A percentile compares a stretch with the other conserved stretches of the same genome.
These are phyloP conservation scores for Chauna torquata DNA, from an alignment of 2,113 vertebrate species.

Conservation along the genomic window DNA sequence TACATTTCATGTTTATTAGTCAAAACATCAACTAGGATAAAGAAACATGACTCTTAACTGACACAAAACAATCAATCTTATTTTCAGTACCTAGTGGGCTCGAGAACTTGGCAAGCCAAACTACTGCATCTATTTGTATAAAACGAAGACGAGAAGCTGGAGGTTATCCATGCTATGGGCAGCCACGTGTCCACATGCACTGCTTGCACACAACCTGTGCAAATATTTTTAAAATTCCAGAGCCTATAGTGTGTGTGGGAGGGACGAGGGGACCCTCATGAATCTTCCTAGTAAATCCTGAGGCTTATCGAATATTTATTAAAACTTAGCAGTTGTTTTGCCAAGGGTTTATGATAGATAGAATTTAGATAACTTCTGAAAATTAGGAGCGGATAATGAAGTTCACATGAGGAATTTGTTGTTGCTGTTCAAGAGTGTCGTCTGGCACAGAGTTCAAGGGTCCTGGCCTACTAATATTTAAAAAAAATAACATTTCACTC, in stretches of 20 bases:
- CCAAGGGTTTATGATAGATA: neutral
- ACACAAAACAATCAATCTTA: neutral
- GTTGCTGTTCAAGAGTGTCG: neutral
- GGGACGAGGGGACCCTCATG: neutral
- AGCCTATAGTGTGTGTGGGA: neutral
- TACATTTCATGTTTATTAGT: neutral
- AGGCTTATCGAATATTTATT: neutral
- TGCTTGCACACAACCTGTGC: constrained; percentile 17
- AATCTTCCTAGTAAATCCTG: constrained; percentile 46
- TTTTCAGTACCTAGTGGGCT: neutral
- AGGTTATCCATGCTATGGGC: neutral
- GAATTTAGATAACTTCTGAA: neutral
- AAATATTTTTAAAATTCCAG: constrained; percentile 50
- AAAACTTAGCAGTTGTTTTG: constrained; percentile 4
- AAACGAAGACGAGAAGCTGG: neutral
- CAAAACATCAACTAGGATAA: neutral
- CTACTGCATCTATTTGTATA: neutral
- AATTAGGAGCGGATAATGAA: neutral
- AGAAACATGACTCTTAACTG: neutral
- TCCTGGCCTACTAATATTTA: neutral
- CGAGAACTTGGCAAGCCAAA: neutral
- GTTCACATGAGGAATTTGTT: neutral
- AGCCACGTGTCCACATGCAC: neutral
- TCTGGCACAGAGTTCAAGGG: neutral
- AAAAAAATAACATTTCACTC: neutral